Evolutionary conservation across 2,113 vertebrate species (phyloP).

Genomic region (Nothoprocta perdicaria): DNA sequence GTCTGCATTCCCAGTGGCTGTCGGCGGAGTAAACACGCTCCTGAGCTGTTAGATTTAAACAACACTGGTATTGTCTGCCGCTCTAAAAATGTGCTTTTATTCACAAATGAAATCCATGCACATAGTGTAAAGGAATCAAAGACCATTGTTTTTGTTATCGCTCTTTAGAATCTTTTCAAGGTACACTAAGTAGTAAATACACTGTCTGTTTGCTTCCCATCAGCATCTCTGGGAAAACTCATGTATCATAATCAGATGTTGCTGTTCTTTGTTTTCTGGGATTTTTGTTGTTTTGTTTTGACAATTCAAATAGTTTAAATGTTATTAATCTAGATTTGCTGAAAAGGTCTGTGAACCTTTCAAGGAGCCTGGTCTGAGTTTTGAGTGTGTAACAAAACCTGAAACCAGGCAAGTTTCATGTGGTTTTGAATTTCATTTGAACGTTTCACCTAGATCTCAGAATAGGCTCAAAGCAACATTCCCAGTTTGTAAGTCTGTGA

Average conservation of each 20-base stretch:
- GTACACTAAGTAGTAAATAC: conserved; percentile 32
- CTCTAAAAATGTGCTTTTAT: conserved; percentile 53
- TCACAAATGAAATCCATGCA: conserved; percentile 58
- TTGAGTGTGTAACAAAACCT: conserved; percentile 57
- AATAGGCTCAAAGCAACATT: conserved; percentile 73
- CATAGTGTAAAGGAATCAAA: conserved; percentile 56
- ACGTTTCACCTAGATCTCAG: conserved; percentile 50
- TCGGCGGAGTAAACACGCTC: not conserved
- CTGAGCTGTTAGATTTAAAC: not conserved
- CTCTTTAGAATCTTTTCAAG: conserved; percentile 57
- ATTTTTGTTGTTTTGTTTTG: conserved; percentile 51
- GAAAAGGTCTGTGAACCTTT: conserved; percentile 51
- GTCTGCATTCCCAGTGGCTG: not conserved
- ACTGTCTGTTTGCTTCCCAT: not conserved
- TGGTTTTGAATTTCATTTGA: conserved; percentile 60
- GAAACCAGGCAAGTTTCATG: conserved; percentile 35
- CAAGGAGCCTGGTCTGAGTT: conserved; percentile 51
- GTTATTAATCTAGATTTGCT: conserved; percentile 38
- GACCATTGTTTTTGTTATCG: conserved; percentile 44
- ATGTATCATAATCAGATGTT: conserved; percentile 51
- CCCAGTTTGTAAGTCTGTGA: conserved; percentile 63
- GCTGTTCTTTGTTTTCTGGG: conserved; percentile 56
- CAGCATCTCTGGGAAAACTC: not conserved
- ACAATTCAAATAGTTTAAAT: conserved; percentile 65
- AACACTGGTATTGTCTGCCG: not conserved